Conservation (phyloP, 2,888 invertebrate species). For the Clepsis dumicolana region DNA sequence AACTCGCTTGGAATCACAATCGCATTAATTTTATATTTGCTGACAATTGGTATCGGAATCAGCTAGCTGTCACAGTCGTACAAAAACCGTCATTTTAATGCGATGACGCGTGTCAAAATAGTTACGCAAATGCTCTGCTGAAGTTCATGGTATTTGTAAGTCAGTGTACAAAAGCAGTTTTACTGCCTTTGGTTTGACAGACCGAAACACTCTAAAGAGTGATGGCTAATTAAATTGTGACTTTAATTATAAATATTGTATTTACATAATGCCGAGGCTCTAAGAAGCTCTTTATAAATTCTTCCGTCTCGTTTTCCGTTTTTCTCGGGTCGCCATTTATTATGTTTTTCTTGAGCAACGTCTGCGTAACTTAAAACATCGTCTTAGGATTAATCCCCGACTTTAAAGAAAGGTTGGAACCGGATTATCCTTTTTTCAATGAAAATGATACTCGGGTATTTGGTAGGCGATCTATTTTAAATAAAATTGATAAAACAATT, state of each 20-base stretch:
- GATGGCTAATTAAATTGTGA: neutral
- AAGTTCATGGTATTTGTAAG: too few relatives aligned
- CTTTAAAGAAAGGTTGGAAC: conserved; percentile 34
- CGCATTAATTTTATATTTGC: too few relatives aligned
- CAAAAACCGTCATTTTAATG: too few relatives aligned
- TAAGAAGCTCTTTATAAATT: conserved; percentile 4
- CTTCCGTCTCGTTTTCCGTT: neutral
- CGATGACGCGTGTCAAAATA: too few relatives aligned
- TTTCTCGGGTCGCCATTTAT: conserved; percentile 9
- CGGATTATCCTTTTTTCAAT: conserved; percentile 32
- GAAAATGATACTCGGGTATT: conserved; percentile 25
- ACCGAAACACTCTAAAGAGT: neutral
- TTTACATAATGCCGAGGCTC: neutral
- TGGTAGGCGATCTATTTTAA: conserved; percentile 22
- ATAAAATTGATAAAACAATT: conserved; percentile 24
- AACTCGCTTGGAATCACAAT: too few relatives aligned
- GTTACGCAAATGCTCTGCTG: too few relatives aligned
- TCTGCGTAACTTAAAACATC: conserved; percentile 32
- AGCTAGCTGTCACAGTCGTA: too few relatives aligned
- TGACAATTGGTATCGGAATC: too few relatives aligned
- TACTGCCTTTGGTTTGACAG: neutral
- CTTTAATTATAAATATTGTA: conserved; percentile 5
- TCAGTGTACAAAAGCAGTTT: too few relatives aligned
- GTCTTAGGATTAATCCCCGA: conserved; percentile 32
- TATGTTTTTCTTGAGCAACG: conserved; percentile 20